Base-by-base conservation (phyloP, 2,888 invertebrate species). In the Rhagonycha lutea region DNA sequence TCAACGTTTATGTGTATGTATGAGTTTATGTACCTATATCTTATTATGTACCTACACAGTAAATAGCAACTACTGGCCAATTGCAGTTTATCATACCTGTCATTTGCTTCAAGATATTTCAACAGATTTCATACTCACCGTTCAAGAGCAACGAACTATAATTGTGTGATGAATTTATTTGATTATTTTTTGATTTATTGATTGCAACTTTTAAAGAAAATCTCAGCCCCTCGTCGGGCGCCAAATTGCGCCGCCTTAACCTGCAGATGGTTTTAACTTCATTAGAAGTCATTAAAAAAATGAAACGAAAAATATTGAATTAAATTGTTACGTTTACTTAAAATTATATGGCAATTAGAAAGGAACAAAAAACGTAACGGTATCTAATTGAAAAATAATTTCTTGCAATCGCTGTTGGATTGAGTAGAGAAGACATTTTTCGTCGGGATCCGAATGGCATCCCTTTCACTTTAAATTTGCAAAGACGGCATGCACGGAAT, bases 61-160 rank as follows among this genome's bases (percentile, higher is more conserved):
- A 78, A 63, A 61, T 69, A 63, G 69, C 72, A 77, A 77, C 76
- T 78, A 77, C 73, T 71, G 47, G 76, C 62, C 61, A 70, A 72
- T 62, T 68, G 73, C 74, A 78, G 72, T 80, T 76, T 77, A 78
- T 79, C 80, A 81, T 80, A 78, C 69, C 75, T 72, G 80, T 78
- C 79, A 76, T 47, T 76, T 77, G 78, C 77, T 77, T 79, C 76
- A 76, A 77, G 79, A 79, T 73, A 74, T 71, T 78, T 76, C 72
- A 78, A 79, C 80, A 80, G 78, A 80, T 80, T 78, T 79, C 78
- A 79, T 80, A 76, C 79, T 79, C 77, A 80, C 75, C 75, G 77
- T 73, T 69, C 69, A 71, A 75, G 80, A 79, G 79, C 79, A 78
- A 80, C 72, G 79, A 79, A 78, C 79, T 76, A 74, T 65, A 65